phyloP scores from a whole-genome alignment of 2,797 vertebrate genomes.

The Enteromius paludinosus region DNA sequence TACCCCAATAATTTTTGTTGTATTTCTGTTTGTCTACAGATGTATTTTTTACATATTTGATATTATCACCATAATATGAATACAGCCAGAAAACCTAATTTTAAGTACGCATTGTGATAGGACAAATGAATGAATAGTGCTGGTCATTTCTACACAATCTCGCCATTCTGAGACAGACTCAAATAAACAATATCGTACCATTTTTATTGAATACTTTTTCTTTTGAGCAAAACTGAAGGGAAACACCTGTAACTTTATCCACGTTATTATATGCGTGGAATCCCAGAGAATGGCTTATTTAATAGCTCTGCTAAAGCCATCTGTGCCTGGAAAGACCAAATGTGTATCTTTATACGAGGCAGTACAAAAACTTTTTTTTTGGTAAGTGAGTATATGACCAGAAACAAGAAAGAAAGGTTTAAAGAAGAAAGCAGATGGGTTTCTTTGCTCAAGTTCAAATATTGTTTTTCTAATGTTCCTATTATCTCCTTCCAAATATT shows the following conservation, averaged over 20 bases:
- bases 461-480: not conserved
- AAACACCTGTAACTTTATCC: conserved; percentile 22
- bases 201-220: not conserved
- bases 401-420: conserved; percentile 1
- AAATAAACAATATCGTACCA: not conserved
- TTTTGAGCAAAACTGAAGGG: not conserved
- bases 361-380: not conserved
- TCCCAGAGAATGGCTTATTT: conserved; percentile 2
- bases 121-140: not conserved
- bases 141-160: not conserved
- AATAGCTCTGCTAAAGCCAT: conserved; percentile 8
- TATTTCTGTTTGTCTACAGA: not conserved
- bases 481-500: conserved; percentile 23
- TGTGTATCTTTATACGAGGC: not conserved
- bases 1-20: not conserved
- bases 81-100: not conserved
- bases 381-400: not conserved
- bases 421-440: not conserved
- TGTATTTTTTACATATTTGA: not conserved
- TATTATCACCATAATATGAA: not conserved
- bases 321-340: not conserved
- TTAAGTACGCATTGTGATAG: not conserved
- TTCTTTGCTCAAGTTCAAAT: not conserved
- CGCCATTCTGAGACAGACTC: not conserved
- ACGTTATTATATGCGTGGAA: not conserved